phyloP scores from a whole-genome alignment of 2,888 invertebrate species.

The Octodonta nipae region DNA sequence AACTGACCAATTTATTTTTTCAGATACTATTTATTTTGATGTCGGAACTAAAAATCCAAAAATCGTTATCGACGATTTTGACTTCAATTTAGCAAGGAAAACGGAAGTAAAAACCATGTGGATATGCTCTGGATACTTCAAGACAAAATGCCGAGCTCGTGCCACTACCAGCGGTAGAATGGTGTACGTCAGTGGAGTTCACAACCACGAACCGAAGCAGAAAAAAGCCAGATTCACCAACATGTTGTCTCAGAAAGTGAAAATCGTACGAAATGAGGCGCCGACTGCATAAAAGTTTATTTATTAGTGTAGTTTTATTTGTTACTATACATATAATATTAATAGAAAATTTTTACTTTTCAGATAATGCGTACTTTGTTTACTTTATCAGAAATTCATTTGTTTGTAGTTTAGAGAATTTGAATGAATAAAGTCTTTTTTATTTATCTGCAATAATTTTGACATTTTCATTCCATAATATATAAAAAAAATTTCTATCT shows the following conservation, averaged over 20 bases:
- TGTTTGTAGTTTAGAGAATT: too few relatives aligned
- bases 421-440: too few relatives aligned
- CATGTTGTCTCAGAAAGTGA: constrained; percentile 21
- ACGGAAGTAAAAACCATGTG: constrained; percentile 20
- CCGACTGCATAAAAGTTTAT: background rate
- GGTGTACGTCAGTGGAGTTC: constrained; percentile 18
- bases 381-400: too few relatives aligned
- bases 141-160: constrained; percentile 22
- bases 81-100: constrained; percentile 23
- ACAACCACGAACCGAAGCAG: constrained; percentile 20
- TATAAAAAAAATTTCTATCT: too few relatives aligned
- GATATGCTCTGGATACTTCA: constrained; percentile 22
- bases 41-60: constrained; percentile 22
- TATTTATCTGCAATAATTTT: too few relatives aligned
- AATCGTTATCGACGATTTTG: constrained; percentile 21
- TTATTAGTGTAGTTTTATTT: background rate
- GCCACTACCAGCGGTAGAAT: constrained; percentile 21
- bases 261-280: constrained; percentile 14
- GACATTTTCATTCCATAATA: too few relatives aligned
- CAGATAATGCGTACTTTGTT: too few relatives aligned
- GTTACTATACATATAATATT: background rate
- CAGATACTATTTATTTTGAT: constrained; percentile 20
- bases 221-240: constrained; percentile 16
- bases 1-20: too few relatives aligned
- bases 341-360: too few relatives aligned